Evolutionary conservation across 2,797 vertebrate species (phyloP).

Genomic region (Danio tinwini): DNA sequence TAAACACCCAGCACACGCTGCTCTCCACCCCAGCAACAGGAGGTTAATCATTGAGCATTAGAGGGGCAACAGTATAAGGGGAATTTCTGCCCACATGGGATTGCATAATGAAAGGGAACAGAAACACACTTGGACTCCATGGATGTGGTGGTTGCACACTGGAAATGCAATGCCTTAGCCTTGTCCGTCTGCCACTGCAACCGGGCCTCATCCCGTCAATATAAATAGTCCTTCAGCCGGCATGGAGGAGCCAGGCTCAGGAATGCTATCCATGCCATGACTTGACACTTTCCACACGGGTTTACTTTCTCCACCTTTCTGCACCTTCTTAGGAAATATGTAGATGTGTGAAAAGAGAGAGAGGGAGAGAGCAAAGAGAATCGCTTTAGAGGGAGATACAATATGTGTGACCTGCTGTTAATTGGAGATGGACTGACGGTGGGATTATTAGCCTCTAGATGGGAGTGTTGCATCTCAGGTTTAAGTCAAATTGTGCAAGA

Average conservation of each 20-base stretch:
- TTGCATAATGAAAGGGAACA: slow-evolving; percentile 25
- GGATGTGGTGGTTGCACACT: slow-evolving; percentile 30
- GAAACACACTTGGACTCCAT: slow-evolving; percentile 16
- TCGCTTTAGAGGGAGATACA: not conserved
- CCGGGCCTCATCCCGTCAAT: slow-evolving; percentile 71
- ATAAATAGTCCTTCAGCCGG: slow-evolving; percentile 78
- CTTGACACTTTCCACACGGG: slow-evolving; percentile 67
- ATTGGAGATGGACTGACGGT: not conserved
- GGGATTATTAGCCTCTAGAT: slow-evolving; percentile 69
- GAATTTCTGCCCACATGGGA: slow-evolving; percentile 22
- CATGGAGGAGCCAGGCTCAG: slow-evolving; percentile 73
- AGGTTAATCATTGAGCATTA: not conserved
- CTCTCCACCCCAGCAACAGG: slow-evolving; percentile 32
- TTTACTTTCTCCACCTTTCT: slow-evolving; percentile 57
- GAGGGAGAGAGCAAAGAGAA: not conserved
- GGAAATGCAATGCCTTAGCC: slow-evolving; percentile 25
- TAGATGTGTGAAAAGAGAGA: slow-evolving; percentile 58
- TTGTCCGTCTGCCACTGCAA: slow-evolving; percentile 43
- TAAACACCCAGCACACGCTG: slow-evolving; percentile 23
- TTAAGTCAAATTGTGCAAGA: slow-evolving; percentile 1
- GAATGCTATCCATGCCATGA: slow-evolving; percentile 78
- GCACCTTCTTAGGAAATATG: slow-evolving; percentile 75
- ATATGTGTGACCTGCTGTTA: not conserved
- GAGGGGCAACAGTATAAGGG: slow-evolving; percentile 8
- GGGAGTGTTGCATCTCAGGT: slow-evolving; percentile 67